Percentiles rank a stretch among this genome's conserved stretches.
Conservation (phyloP, 2,888 invertebrate species). For the Alsophila aescularia region DNA sequence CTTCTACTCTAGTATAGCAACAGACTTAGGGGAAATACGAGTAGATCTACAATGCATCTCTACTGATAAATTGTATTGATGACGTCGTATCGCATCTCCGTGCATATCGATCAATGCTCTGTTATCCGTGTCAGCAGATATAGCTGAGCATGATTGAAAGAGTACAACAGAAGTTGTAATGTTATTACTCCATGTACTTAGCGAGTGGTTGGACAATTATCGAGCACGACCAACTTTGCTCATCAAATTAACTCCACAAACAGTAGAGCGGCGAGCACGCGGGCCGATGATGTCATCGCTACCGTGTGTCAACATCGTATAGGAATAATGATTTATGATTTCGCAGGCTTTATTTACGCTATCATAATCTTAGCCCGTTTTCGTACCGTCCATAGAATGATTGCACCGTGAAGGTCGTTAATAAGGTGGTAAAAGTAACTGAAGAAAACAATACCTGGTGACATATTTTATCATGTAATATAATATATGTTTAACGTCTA, state of each 20-base stretch:
- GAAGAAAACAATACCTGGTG: neutral
- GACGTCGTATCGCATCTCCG: too few relatives aligned
- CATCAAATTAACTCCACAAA: conserved; percentile 58
- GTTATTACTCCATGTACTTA: conserved; percentile 34
- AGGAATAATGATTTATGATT: conserved; percentile 46
- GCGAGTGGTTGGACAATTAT: conserved; percentile 46
- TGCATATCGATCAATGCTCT: neutral
- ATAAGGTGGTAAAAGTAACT: neutral
- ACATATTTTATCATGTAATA: neutral
- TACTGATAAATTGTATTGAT: too few relatives aligned
- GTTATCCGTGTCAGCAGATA: neutral
- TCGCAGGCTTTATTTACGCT: conserved; percentile 35
- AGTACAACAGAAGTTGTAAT: conserved; percentile 8
- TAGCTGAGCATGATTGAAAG: conserved; percentile 1
- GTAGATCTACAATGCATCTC: too few relatives aligned
- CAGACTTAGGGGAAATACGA: too few relatives aligned
- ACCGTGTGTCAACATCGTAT: conserved; percentile 52
- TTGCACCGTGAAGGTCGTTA: conserved; percentile 21
- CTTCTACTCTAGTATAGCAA: too few relatives aligned
- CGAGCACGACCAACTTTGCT: conserved; percentile 46
- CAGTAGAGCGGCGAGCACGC: conserved; percentile 45
- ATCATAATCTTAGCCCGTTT: conserved; percentile 30
- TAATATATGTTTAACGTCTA: neutral
- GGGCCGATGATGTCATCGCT: conserved; percentile 61
- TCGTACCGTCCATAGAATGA: conserved; percentile 11